These are phyloP conservation scores for Cantharis lateralis DNA, from an alignment of 2,888 invertebrate species.

Conservation along the genomic window DNA sequence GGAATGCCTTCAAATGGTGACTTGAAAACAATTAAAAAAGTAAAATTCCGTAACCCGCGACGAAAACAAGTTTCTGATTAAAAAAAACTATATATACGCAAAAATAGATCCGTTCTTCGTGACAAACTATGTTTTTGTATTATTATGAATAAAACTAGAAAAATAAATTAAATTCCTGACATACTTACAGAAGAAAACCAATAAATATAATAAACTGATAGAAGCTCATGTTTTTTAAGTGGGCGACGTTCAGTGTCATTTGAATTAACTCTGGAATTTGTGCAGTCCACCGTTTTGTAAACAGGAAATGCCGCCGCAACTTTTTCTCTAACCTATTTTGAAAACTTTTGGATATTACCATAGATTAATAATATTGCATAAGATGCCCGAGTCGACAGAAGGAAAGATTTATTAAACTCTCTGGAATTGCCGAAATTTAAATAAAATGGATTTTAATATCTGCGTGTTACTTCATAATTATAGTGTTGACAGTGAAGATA, in stretches of 20 bases:
- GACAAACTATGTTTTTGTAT: not conserved
- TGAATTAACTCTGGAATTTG: slow-evolving; percentile 14
- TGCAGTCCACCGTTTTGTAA: slow-evolving; percentile 17
- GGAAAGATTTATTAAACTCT: not conserved
- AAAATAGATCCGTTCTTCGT: not conserved
- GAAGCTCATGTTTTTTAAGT: slow-evolving; percentile 6
- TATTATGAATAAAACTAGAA: not conserved
- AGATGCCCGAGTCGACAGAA: not conserved
- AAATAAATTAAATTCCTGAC: not conserved
- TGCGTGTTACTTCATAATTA: not conserved
- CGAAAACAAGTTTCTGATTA: not conserved
- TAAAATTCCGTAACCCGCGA: not conserved
- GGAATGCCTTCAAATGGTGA: not conserved
- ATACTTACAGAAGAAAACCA: not conserved
- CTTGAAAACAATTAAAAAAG: not conserved
- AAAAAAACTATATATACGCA: not conserved
- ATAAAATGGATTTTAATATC: not conserved
- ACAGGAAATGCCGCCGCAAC: slow-evolving; percentile 17
- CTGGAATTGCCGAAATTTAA: not conserved
- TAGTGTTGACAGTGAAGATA: not conserved
- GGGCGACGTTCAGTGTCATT: slow-evolving; percentile 8
- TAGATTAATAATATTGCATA: not conserved
- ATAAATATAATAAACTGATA: not conserved
- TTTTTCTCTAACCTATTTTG: not conserved
- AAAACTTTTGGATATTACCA: not conserved